Percentiles rank a stretch among this genome's conserved stretches.
These are phyloP conservation scores for Melinopterus prodromus DNA, from an alignment of 2,888 invertebrate genomes.

Conservation along the genomic window DNA sequence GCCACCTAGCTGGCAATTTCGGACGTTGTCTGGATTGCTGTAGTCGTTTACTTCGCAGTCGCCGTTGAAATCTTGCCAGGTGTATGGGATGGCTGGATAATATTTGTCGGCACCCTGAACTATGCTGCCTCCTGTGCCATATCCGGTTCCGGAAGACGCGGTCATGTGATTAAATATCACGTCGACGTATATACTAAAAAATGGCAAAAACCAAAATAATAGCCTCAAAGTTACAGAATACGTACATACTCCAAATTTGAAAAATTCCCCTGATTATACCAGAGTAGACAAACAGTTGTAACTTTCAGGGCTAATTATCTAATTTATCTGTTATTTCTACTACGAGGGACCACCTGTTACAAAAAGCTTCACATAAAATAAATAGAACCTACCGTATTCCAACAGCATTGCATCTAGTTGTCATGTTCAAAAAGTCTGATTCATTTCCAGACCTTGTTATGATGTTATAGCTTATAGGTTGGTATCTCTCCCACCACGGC, in stretches of 20 bases:
- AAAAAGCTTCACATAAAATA: too few relatives aligned
- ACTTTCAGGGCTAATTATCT: too few relatives aligned
- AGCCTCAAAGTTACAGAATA: too few relatives aligned
- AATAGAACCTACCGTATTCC: conserved; percentile 69
- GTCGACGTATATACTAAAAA: conserved; percentile 80
- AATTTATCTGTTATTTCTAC: too few relatives aligned
- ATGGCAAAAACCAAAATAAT: not conserved
- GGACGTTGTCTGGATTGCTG: conserved; percentile 67
- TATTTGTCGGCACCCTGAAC: conserved; percentile 60
- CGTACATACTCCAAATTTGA: too few relatives aligned
- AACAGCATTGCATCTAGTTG: conserved; percentile 77
- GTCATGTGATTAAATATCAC: conserved; percentile 90
- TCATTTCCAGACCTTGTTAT: conserved; percentile 81
- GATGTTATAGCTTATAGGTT: conserved; percentile 83
- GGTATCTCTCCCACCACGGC: conserved; percentile 92
- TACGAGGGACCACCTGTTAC: not conserved
- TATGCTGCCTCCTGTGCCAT: conserved; percentile 68
- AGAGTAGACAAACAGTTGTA: too few relatives aligned
- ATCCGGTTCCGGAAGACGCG: conserved; percentile 59
- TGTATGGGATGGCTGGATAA: conserved; percentile 72
- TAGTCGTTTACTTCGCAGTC: conserved; percentile 73
- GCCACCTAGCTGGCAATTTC: conserved; percentile 65
- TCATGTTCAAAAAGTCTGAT: conserved; percentile 77
- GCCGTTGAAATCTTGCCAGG: conserved; percentile 72
- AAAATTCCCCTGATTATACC: too few relatives aligned